Percentiles rank a stretch among this genome's conserved stretches.
phyloP scores from a whole-genome alignment of 2,113 vertebrate species.

The Muntiacus reevesi region DNA sequence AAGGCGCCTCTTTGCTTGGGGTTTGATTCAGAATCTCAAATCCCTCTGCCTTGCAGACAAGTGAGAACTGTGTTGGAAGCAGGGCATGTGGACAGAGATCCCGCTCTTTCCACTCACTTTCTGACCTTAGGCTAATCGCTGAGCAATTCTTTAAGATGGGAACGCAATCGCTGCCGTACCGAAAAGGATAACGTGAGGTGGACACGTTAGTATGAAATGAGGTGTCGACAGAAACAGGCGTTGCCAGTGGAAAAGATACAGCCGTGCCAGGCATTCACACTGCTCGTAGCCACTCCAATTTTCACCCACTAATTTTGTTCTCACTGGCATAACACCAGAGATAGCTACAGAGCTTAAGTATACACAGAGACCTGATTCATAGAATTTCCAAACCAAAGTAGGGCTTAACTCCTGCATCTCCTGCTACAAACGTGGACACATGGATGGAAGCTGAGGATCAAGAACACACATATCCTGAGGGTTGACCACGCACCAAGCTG shows the following conservation, averaged over 20 bases:
- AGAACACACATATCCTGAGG: neutral
- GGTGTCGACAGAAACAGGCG: neutral
- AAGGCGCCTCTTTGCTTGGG: neutral
- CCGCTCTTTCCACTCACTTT: neutral
- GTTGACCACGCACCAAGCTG: neutral
- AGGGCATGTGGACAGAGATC: neutral
- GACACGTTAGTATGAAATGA: neutral
- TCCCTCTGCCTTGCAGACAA: neutral
- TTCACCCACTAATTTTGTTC: neutral
- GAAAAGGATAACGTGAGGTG: neutral
- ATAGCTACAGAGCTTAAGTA: neutral
- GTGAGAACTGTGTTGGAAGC: neutral
- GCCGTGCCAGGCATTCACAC: neutral
- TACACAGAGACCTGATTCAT: neutral
- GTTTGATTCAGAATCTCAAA: slow-evolving; percentile 3
- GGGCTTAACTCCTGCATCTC: neutral
- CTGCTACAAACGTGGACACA: neutral
- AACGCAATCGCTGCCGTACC: neutral
- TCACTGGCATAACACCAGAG: neutral
- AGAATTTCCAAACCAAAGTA: neutral
- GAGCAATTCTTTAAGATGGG: neutral
- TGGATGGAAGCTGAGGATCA: neutral
- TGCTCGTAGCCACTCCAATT: neutral
- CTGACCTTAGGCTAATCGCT: neutral
- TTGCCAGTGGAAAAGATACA: neutral